These are phyloP conservation scores for Globicephala melas DNA, from an alignment of 2,113 vertebrate species.

Conservation along the genomic window DNA sequence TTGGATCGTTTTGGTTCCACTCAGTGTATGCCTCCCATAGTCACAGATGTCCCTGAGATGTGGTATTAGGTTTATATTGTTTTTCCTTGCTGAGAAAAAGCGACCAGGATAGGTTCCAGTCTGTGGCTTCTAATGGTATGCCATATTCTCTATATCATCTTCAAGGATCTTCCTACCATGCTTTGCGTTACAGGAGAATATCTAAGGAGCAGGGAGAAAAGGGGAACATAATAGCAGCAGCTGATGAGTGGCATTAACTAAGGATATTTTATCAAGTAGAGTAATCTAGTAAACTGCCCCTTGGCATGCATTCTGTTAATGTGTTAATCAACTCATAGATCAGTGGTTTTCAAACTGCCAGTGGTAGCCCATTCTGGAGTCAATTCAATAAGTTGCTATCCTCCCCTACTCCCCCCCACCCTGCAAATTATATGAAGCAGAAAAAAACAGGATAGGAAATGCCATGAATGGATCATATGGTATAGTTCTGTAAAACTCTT, in stretches of 20 bases:
- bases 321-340: not conserved
- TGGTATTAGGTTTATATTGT: not conserved
- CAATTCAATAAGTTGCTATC: not conserved
- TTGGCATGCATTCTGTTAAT: not conserved
- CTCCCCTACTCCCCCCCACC: accelerated
- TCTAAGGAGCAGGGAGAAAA: not conserved
- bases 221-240: not conserved
- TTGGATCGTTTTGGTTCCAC: not conserved
- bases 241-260: not conserved
- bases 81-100: not conserved
- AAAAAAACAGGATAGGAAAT: not conserved
- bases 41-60: not conserved
- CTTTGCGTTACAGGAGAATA: not conserved
- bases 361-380: not conserved
- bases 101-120: not conserved
- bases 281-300: not conserved
- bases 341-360: not conserved
- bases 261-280: not conserved
- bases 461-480: not conserved
- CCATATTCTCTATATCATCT: not conserved
- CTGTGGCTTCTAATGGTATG: not conserved
- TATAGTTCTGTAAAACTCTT: not conserved
- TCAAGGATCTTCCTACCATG: not conserved
- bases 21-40: not conserved
- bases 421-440: not conserved